phyloP scores from a whole-genome alignment of 1,140 invertebrate genomes.

The Cotesia vestalis region DNA sequence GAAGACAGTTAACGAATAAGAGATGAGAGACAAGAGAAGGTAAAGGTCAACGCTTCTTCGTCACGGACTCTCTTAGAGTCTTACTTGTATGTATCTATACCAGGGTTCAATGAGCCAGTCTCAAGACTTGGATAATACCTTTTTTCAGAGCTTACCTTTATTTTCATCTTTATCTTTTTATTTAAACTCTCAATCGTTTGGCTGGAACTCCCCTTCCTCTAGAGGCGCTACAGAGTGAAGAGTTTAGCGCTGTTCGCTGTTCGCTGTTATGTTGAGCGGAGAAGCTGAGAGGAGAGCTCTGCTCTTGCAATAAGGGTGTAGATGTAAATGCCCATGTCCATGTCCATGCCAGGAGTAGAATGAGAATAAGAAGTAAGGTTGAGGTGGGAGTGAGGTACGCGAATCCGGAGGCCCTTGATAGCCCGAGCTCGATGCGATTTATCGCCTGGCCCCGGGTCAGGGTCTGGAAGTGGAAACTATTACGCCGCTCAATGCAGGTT shows the following conservation, averaged over 20 bases:
- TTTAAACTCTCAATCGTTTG: conserved; percentile 7
- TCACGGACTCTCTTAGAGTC: conserved; percentile 21
- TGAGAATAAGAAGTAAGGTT: not conserved
- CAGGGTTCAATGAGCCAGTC: conserved; percentile 36
- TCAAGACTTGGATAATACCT: not conserved
- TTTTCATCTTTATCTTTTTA: conserved; percentile 15
- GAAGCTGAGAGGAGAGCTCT: too few species aligned
- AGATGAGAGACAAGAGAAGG: conserved; percentile 20
- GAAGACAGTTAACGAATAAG: conserved; percentile 20
- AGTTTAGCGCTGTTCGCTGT: too few species aligned
- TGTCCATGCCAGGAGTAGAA: not conserved
- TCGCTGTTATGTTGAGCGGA: too few species aligned
- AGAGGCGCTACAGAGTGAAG: not conserved
- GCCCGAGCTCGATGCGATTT: conserved; percentile 34
- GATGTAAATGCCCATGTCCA: not conserved
- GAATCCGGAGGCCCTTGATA: conserved; percentile 28
- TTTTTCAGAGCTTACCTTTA: too few species aligned
- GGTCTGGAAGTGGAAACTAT: conserved; percentile 40
- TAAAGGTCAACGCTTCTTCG: conserved; percentile 35
- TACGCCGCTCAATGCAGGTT: conserved; percentile 34
- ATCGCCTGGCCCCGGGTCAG: conserved; percentile 41
- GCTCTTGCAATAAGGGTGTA: too few species aligned
- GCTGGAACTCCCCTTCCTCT: not conserved
- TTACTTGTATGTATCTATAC: too few species aligned
- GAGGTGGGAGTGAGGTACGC: conserved; percentile 8